Evolutionary conservation across 1,140 invertebrate genomes (phyloP).

Genomic region (Chionoecetes opilio): DNA sequence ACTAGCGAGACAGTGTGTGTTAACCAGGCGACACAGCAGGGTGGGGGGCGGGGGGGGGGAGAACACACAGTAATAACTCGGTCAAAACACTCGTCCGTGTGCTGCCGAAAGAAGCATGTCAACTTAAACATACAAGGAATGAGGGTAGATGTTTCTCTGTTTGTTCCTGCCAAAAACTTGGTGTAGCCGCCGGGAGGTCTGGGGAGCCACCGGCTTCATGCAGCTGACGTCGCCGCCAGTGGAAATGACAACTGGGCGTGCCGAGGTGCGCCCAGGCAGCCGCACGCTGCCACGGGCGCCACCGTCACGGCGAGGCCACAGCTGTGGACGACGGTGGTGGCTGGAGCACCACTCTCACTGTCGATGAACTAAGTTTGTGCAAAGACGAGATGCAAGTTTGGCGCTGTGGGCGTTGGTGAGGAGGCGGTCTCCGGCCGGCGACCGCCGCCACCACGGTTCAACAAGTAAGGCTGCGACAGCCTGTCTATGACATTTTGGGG

Average conservation of each 20-base stretch:
- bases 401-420: conserved; percentile 49
- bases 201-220: neutral
- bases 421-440: conserved; percentile 2
- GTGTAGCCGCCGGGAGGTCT: conserved; percentile 31
- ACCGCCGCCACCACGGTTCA: neutral
- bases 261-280: neutral
- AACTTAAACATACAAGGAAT: conserved; percentile 77
- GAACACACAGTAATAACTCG: conserved; percentile 44
- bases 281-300: neutral
- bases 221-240: neutral
- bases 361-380: conserved; percentile 73
- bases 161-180: conserved; percentile 38
- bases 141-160: conserved; percentile 66
- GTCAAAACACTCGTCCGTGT: conserved; percentile 60
- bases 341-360: conserved; percentile 50
- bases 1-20: neutral
- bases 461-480: neutral
- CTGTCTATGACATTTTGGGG: conserved; percentile 21
- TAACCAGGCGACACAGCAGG: neutral
- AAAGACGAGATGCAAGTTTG: conserved; percentile 65
- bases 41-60: neutral
- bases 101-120: conserved; percentile 60
- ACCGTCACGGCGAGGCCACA: conserved; percentile 40
- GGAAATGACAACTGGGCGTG: neutral
- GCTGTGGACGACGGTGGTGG: neutral